Evolutionary conservation across 2,888 invertebrate species (phyloP), one percentile per base, ranked within the genome.

Genomic region (Epinotia nisella): DNA sequence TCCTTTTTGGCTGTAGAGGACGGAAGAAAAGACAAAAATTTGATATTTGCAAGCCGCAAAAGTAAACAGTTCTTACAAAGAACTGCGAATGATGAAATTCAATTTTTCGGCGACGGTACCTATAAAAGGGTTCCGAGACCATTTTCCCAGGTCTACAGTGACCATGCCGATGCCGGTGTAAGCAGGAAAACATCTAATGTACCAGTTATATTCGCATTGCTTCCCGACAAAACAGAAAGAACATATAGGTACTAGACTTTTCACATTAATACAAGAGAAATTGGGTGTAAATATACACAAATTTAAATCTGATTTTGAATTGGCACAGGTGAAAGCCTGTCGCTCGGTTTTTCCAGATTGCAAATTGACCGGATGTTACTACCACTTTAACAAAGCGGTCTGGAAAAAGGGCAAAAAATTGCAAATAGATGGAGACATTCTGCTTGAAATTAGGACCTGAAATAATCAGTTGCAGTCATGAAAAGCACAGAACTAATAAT

Each of bases 1-100:
- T 65, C 39, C 39, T 65, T 65, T 39, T 39, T 65, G 55, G 15
- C 65, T 39, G 65, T 55, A 39, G 53, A 65, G 9, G 64, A 65
- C n/a, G 53, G 64, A 19, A 35, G 19, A 53, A 15, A 65, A 65
- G 55, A 55, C 53, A 65, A 65, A 21, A 55, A 55, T 21, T 65
- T 65, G 65, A 65, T 65, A 64, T 53, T 65, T 65, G 65, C 53
- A 15, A 65, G 53, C 55, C 10, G 9, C 17, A 65, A 11, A 65
- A 65, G 65, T 17, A 64, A 65, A 21, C 39, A 65, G 35, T 55
- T 39, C 13, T 65, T 65, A 39, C 53, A 10, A 35, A 65, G 9
- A 55, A 53, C 41, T 65, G 39, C 55, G 13, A 65, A 65, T 55
- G 19, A 53, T 3, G 2, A 65, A 41, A 65, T 39, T 55, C n/a